Percentiles rank a stretch among this genome's conserved stretches.
These are phyloP conservation scores for Cabera pusaria DNA, from an alignment of 2,888 invertebrate genomes.

Conservation along the genomic window DNA sequence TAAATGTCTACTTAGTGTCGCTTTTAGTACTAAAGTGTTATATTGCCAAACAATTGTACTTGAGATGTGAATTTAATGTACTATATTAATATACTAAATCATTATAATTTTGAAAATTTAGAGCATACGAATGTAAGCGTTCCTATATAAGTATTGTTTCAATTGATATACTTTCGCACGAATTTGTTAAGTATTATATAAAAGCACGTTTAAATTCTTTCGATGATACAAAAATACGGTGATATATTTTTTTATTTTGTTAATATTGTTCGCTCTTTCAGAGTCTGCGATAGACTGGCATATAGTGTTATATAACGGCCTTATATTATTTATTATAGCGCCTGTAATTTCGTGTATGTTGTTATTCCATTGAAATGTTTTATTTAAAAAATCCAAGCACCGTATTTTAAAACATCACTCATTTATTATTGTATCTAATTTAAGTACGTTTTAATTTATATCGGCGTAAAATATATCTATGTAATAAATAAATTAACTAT, in stretches of 20 bases:
- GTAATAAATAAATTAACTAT: constrained; percentile 61
- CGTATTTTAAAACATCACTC: constrained; percentile 10
- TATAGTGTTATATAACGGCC: too few species aligned
- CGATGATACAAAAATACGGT: too few species aligned
- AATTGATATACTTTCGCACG: too few species aligned
- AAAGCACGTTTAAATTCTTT: too few species aligned
- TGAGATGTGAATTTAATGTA: constrained; percentile 14
- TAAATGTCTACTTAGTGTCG: constrained; percentile 9
- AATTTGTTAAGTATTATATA: too few species aligned
- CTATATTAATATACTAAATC: constrained; percentile 4
- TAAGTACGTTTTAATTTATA: constrained; percentile 34
- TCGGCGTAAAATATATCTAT: constrained; percentile 40
- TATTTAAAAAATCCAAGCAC: too few species aligned
- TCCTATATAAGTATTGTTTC: not conserved
- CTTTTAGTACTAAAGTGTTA: constrained; percentile 13
- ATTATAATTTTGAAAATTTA: constrained; percentile 4
- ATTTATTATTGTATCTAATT: constrained; percentile 24
- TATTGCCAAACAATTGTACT: constrained; percentile 15
- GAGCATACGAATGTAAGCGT: not conserved
- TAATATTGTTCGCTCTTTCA: too few species aligned
- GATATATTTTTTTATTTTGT: too few species aligned
- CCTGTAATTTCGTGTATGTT: too few species aligned
- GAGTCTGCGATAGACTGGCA: too few species aligned
- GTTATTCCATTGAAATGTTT: too few species aligned
- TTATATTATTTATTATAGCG: too few species aligned